Evolutionary conservation across 1,140 invertebrate species (phyloP), one percentile per base, ranked within the genome.

Genomic region (Ceratosolen fusciceps): DNA sequence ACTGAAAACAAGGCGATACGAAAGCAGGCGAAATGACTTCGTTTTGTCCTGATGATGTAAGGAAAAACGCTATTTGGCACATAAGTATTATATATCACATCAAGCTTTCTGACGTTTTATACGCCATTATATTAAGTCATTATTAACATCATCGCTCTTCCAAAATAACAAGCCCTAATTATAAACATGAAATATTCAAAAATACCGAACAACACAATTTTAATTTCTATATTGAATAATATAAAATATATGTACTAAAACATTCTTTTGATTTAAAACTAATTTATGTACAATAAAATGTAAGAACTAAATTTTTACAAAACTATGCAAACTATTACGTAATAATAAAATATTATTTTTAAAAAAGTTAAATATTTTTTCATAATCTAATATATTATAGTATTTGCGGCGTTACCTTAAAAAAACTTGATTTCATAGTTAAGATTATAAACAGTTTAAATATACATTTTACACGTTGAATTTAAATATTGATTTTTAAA

Each of bases 61-160:
- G 82, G 85, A 85, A 85, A 87, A 88, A 85, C 86, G 85, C 83
- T 89, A 89, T 88, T 89, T 89, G 88, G 88, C 88, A 89, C 88
- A 88, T 88, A 85, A 87, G 81, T 86, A 87, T 81, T 87, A 87
- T 79, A 82, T 83, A 83, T 88, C 88, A 89, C 88, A 89, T 86
- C 84, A 84, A 87, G 83, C 83, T 88, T 84, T 81, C 83, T 82
- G 60, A 85, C 67, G 37, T 56, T 72, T 43, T 10, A 62, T 70
- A 58, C 73, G 29, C 60, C 65, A 52, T 43, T 65, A 47, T 43
- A 31, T 68, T 54, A 56, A 34, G 65, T 39, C 47, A 31, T 56
- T 77, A 70, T 39, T 5, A 56, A 68, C 52, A 47, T 29, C 29
- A 47, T 21, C 19, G 12, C 21, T 73, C 21, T 47, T 60, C n/a